phyloP scores from a whole-genome alignment of 2,888 invertebrate genomes.

The Neuroscelio doddi region DNA sequence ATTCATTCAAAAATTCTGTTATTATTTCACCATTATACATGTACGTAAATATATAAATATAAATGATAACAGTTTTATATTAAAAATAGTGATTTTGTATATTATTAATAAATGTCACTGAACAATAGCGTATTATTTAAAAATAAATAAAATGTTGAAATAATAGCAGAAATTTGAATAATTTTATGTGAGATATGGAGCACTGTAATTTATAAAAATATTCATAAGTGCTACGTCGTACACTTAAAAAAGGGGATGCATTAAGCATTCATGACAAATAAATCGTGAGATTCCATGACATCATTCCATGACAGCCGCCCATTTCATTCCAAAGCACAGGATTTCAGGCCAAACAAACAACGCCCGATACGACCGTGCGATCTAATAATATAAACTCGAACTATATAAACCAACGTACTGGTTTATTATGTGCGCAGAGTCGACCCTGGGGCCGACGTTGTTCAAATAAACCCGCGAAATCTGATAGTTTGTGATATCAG shows the following conservation, averaged over 20 bases:
- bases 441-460: slow-evolving; percentile 45
- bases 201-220: too few species aligned
- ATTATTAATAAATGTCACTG: too few species aligned
- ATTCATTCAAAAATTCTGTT: too few species aligned
- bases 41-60: too few species aligned
- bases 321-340: slow-evolving; percentile 62
- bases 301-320: slow-evolving; percentile 71
- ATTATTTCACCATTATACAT: too few species aligned
- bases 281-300: slow-evolving; percentile 66
- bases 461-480: slow-evolving; percentile 59
- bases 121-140: too few species aligned
- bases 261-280: slow-evolving; percentile 17
- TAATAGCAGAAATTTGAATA: too few species aligned
- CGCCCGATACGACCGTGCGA: slow-evolving; percentile 55
- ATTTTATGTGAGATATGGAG: too few species aligned
- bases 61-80: too few species aligned
- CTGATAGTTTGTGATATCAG: slow-evolving; percentile 12
- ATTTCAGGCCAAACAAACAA: slow-evolving; percentile 67
- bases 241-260: slow-evolving; percentile 19
- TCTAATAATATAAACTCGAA: slow-evolving; percentile 62
- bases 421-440: slow-evolving; percentile 48
- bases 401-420: slow-evolving; percentile 48
- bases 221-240: slow-evolving; percentile 1
- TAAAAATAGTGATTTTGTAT: too few species aligned
- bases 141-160: too few species aligned